phyloP scores from a whole-genome alignment of 2,113 vertebrate genomes.

The Syrrhaptes paradoxus region DNA sequence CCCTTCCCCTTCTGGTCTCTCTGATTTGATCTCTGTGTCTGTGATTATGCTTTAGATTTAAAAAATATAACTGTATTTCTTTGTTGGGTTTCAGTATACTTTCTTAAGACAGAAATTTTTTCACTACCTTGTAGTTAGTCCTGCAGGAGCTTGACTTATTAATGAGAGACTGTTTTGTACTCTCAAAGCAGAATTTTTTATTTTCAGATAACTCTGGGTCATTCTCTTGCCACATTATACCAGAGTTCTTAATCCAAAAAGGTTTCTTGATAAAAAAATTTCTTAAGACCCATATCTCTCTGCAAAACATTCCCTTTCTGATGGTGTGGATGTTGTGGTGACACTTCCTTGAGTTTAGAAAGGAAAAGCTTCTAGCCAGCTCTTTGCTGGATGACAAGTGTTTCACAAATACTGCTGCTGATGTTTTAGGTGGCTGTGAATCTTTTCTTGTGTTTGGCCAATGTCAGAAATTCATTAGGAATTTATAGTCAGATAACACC shows the following conservation, averaged over 20 bases:
- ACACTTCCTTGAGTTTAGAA: not conserved
- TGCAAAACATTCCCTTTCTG: not conserved
- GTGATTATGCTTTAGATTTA: not conserved
- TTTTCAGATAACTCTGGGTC: not conserved
- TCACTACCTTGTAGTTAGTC: not conserved
- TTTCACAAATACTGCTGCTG: not conserved
- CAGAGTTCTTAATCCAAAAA: not conserved
- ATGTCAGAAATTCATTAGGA: not conserved
- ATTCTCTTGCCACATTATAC: not conserved
- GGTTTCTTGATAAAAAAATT: not conserved
- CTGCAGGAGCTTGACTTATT: not conserved
- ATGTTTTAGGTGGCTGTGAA: not conserved
- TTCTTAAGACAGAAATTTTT: not conserved
- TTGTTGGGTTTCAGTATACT: not conserved
- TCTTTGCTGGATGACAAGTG: not conserved
- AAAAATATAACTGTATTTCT: not conserved
- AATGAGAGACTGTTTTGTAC: not conserved
- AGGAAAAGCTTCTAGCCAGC: not conserved
- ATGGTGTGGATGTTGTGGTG: not conserved
- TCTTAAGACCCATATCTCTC: not conserved
- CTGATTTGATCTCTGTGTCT: not conserved
- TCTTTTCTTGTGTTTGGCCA: not conserved
- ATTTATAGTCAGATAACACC: not conserved
- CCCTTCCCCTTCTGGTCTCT: not conserved
- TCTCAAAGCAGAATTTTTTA: not conserved